Evolutionary conservation across 2,888 invertebrate species (phyloP).

Genomic region (Clistopyga incitator): DNA sequence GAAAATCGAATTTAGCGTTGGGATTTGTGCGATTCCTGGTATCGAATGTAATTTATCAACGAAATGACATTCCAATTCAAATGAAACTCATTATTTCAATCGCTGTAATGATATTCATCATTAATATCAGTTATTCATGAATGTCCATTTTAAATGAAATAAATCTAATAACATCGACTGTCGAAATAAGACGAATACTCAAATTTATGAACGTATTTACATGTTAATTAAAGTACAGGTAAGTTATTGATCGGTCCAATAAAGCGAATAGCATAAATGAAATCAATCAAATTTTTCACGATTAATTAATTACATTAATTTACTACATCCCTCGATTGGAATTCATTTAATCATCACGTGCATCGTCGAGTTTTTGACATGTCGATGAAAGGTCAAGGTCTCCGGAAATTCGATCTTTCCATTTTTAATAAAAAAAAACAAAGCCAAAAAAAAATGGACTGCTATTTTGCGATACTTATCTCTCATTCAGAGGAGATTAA

Average conservation of each 20-base stretch:
- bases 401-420: slow-evolving; percentile 46
- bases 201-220: too few relatives aligned
- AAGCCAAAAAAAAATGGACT: background rate
- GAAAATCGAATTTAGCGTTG: background rate
- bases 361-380: background rate
- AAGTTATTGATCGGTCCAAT: too few relatives aligned
- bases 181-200: too few relatives aligned
- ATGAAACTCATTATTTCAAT: background rate
- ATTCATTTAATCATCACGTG: background rate
- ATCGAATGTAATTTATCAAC: background rate
- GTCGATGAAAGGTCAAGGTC: slow-evolving; percentile 55
- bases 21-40: background rate
- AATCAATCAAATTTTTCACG: background rate
- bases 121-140: background rate
- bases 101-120: background rate
- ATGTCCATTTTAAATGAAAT: too few relatives aligned
- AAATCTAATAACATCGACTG: too few relatives aligned
- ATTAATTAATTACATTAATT: background rate
- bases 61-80: background rate
- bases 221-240: too few relatives aligned
- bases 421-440: background rate
- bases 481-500: slow-evolving; percentile 17
- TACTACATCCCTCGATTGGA: background rate
- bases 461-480: background rate
- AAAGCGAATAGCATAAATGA: background rate